Evolutionary conservation across 2,113 vertebrate species (phyloP), one percentile per base, ranked within the genome.

Genomic region (Xiphophorus couchianus): DNA sequence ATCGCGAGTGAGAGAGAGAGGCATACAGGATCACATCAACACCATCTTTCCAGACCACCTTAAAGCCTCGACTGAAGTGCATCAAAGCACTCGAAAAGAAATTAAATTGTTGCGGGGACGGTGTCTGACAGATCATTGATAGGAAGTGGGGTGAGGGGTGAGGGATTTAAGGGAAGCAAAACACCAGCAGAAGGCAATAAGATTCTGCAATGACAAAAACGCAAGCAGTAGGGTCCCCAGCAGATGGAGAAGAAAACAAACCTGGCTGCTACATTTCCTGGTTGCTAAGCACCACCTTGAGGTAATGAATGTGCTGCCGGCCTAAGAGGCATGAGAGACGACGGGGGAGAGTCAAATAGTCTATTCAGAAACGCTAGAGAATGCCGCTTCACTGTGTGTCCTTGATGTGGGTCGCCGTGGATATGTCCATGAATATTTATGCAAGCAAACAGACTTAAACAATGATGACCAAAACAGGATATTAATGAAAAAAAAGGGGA

Each of bases 221-320:
- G 54, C 39, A 30, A 76, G 83, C 80, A 63, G 81, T 67, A 70
- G 73, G 68, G 74, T 83, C 82, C 80, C 66, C 39, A 76, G 69
- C 90, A 94, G 92, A 94, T 88, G 91, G 91, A 84, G 76, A 89
- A 78, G 84, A 85, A 90, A 93, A 90, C 78, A 77, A 89, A 89
- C 84, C 75, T 84, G 78, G 71, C 83, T 78, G 85, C 60, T 84
- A 84, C 87, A 89, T 91, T 90, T 90, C 77, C 84, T 86, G 82
- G 77, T 86, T 90, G 73, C 86, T 93, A 89, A 92, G 83, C 86
- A 90, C 82, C 80, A 88, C 76, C 87, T 85, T 80, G 84, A 88
- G 76, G 66, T 78, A 83, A 87, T 92, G 68, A 87, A 83, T 81
- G 74, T 75, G 78, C 81, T 79, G 78, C 69, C 39, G 44, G 73